phyloP scores from a whole-genome alignment of 2,888 invertebrate species.

The Poecilobothrus nobilitatus region DNA sequence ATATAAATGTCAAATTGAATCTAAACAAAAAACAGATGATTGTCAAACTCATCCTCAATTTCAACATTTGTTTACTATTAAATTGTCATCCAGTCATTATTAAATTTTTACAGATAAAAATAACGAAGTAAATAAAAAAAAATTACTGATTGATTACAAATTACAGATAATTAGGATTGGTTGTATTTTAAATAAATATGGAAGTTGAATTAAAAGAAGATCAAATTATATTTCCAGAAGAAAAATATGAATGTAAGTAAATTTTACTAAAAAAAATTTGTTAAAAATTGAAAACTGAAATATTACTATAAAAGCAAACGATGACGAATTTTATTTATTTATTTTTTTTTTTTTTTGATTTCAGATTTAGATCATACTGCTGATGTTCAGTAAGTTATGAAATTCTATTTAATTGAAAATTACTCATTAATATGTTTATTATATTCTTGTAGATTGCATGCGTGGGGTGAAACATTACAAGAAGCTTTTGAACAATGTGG shows the following conservation, averaged over 20 bases:
- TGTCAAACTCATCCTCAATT: neutral
- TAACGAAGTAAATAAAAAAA: neutral
- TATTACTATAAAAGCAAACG: neutral
- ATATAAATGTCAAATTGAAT: neutral
- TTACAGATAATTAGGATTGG: neutral
- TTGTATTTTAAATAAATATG: constrained; percentile 26
- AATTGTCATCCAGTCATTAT: neutral
- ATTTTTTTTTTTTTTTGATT: constrained; percentile 20
- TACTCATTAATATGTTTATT: constrained; percentile 12
- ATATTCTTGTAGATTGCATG: constrained; percentile 60
- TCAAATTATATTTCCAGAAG: constrained; percentile 54
- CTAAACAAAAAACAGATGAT: neutral
- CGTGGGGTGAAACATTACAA: constrained; percentile 79
- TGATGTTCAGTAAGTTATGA: constrained; percentile 86
- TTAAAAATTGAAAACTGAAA: no score
- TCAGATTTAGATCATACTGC: constrained; percentile 94
- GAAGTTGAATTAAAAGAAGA: constrained; percentile 51
- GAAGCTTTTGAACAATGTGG: constrained; percentile 95
- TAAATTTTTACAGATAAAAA: neutral
- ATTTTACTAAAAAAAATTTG: no score
- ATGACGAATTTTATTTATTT: constrained; percentile 12
- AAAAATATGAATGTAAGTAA: constrained; percentile 75
- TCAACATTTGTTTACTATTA: neutral
- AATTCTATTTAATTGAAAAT: neutral
- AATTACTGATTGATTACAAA: neutral